Conservation (phyloP, 2,888 invertebrate species). For the Mythimna impura region DNA sequence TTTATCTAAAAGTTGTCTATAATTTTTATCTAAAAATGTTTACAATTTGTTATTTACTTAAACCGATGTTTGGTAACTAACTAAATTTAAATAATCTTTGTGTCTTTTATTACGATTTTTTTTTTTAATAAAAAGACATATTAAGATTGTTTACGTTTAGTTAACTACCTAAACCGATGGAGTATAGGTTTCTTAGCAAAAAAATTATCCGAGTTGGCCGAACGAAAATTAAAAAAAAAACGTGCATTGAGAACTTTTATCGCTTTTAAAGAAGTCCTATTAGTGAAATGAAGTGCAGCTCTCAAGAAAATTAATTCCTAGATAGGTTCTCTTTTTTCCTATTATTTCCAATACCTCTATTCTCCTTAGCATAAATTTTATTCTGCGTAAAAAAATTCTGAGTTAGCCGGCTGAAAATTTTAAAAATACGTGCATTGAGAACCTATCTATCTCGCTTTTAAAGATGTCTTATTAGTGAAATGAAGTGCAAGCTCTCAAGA, state of each 20-base stretch:
- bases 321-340: not conserved
- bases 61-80: too few species aligned
- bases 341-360: not conserved
- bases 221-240: not conserved
- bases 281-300: not conserved
- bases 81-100: too few species aligned
- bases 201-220: not conserved
- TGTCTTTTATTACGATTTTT: too few species aligned
- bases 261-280: not conserved
- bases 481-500: not conserved
- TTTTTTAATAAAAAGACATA: too few species aligned
- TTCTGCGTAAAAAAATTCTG: not conserved
- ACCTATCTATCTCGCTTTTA: not conserved
- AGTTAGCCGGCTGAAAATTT: not conserved
- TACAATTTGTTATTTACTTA: too few species aligned
- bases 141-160: too few species aligned
- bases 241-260: conserved; percentile 1
- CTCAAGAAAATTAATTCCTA: not conserved
- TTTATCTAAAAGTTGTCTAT: too few species aligned
- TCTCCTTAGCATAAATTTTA: conserved; percentile 36
- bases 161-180: too few species aligned
- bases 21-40: too few species aligned
- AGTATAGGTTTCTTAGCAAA: conserved; percentile 37
- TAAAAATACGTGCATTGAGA: not conserved
- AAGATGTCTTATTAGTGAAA: not conserved